phyloP scores from a whole-genome alignment of 2,797 vertebrate species.

The Acridotheres tristis region DNA sequence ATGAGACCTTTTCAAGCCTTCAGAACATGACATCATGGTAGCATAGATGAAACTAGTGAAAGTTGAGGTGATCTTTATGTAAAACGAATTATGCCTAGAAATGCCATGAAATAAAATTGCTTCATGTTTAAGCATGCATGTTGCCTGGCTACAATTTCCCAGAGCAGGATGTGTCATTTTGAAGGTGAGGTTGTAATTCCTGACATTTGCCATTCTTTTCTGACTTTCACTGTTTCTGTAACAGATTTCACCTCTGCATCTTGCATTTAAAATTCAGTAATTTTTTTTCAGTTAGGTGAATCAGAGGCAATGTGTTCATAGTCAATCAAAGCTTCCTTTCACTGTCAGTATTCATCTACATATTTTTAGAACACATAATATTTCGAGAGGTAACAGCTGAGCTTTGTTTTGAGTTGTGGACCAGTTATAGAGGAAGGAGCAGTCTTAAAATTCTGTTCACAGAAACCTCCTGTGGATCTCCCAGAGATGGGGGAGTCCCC shows the following conservation, averaged over 20 bases:
- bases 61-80: neutral
- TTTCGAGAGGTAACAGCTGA: neutral
- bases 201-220: neutral
- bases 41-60: neutral
- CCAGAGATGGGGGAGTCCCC: neutral
- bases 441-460: neutral
- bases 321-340: neutral
- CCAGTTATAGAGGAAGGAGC: neutral
- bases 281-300: neutral
- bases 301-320: neutral
- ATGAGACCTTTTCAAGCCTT: conserved; percentile 64
- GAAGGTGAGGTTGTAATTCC: neutral
- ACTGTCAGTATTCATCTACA: neutral
- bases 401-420: neutral
- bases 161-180: neutral
- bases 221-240: neutral
- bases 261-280: neutral
- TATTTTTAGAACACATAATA: neutral
- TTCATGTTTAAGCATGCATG: neutral
- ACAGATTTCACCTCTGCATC: neutral
- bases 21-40: neutral
- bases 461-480: neutral
- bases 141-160: neutral
- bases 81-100: neutral
- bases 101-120: neutral